Evolutionary conservation across 2,113 vertebrate genomes (phyloP).

Genomic region (Tretioscincus oriximinensis): DNA sequence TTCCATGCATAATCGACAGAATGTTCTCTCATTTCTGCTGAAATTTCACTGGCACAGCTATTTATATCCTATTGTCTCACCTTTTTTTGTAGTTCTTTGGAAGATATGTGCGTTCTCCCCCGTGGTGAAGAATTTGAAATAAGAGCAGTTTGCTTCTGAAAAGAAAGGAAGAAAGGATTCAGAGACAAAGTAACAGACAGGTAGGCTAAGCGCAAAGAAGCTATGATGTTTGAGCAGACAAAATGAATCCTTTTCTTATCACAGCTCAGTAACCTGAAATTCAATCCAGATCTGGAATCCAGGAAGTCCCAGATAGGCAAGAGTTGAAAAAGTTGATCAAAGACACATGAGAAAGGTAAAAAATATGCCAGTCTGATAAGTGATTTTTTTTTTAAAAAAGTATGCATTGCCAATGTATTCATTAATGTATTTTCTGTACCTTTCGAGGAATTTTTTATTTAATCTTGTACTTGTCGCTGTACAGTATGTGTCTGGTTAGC

Average conservation of each 20-base stretch:
- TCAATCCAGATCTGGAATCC: too few relatives aligned
- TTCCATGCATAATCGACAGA: not conserved
- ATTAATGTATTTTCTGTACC: not conserved
- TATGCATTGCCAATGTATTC: not conserved
- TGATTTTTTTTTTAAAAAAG: not conserved
- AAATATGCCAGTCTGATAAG: not conserved
- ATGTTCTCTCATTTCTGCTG: not conserved
- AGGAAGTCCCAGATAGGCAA: too few relatives aligned
- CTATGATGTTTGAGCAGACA: not conserved
- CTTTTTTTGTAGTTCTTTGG: slow-evolving; percentile 85
- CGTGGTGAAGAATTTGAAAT: slow-evolving; percentile 91
- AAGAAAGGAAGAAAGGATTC: slow-evolving; percentile 23
- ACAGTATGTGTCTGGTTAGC: not conserved
- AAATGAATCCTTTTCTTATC: too few relatives aligned
- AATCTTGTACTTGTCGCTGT: not conserved
- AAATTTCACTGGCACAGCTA: not conserved
- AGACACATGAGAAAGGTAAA: not conserved
- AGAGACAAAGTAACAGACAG: not conserved
- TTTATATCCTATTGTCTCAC: slow-evolving; percentile 60
- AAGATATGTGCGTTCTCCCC: slow-evolving; percentile 86
- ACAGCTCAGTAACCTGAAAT: too few relatives aligned
- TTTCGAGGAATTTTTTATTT: not conserved
- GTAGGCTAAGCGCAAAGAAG: not conserved
- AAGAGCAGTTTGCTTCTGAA: slow-evolving; percentile 88
- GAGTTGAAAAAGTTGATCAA: not conserved